Conservation (phyloP, 2,113 vertebrate species). For the Pipa parva region DNA sequence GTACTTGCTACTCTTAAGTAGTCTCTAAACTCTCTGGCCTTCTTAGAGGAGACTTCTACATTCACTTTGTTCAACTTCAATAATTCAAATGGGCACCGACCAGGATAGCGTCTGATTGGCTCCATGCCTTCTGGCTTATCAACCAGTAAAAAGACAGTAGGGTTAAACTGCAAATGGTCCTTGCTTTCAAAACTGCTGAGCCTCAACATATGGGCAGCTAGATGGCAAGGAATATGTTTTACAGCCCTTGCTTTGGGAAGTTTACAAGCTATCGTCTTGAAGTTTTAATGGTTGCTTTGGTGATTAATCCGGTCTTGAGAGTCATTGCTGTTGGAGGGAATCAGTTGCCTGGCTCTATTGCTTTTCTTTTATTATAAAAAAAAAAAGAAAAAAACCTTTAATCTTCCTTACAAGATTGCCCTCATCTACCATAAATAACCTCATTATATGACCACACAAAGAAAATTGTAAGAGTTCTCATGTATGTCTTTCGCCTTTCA, state of each 20-base stretch:
- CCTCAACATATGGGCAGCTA: constrained; percentile 52
- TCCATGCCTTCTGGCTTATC: constrained; percentile 32
- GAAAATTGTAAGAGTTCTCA: constrained; percentile 52
- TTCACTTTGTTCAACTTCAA: no score
- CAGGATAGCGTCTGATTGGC: constrained; percentile 46
- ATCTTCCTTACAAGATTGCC: constrained; percentile 56
- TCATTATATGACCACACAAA: constrained; percentile 64
- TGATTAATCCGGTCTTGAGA: constrained; percentile 70
- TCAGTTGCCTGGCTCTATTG: constrained; percentile 54
- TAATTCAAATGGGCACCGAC: constrained; percentile 13
- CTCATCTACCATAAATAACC: constrained; percentile 68
- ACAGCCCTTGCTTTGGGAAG: constrained; percentile 53
- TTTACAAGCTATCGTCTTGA: constrained; percentile 70
- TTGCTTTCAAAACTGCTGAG: constrained; percentile 49
- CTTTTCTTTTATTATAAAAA: constrained; percentile 66
- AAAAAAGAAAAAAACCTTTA: no score
- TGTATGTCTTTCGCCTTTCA: constrained; percentile 50
- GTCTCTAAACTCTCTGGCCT: no score
- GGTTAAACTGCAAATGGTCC: constrained; percentile 48
- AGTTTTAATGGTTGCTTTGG: constrained; percentile 68
- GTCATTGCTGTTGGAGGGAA: constrained; percentile 55
- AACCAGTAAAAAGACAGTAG: constrained; percentile 19
- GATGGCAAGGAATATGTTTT: constrained; percentile 53
- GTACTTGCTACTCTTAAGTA: no score
- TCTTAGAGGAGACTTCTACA: no score